Evolutionary conservation across 2,888 invertebrate species (phyloP), one percentile per base, ranked within the genome.

Genomic region (Fissipunctia ypsillon): DNA sequence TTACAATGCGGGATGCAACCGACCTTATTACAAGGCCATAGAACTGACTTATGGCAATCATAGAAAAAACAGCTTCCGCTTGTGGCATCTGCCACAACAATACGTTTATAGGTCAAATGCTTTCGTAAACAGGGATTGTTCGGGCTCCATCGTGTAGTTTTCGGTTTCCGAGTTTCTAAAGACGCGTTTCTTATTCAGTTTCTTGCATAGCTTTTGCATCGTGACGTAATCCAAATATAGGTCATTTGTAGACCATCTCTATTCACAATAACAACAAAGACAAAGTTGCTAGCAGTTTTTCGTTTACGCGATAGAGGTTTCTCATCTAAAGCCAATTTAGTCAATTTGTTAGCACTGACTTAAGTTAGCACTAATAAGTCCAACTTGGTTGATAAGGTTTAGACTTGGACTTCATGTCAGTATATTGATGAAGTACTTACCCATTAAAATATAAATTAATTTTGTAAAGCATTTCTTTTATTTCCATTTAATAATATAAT

Each of bases 61-160:
- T 73, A 81, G 87, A 88, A 90, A 92, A 90, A 90, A 88, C 41
- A 85, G 87, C 89, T 89, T 90, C 90, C 90, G 90, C 87, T 83
- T 71, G 86, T 87, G 87, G 88, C 94, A 94, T 94, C 94, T 94
- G 94, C 94, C 89, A 72, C 80, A 83, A 87, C 85, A 87, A 85
- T 89, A 84, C 88, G 85, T 92, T 93, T 94, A 91, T 94, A 92
- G 95, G 95, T 95, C 94, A 95, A 94, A 93, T 90, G 91, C 91
- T 93, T 93, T 92, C 91, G 92, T 93, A 93, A 94, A 94, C 93
- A 93, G 85, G 88, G 78, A 88, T 91, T 92, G 90, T 90, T 84
- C 77, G 84, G 84, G 80, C 74, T 84, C 73, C 69, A 80, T 82
- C 83, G 84, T 84, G 87, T 87, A 83, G 85, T 81, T 86, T 87